These are phyloP conservation scores for Dryobates pubescens DNA, from an alignment of 2,797 vertebrate genomes.

Conservation along the genomic window DNA sequence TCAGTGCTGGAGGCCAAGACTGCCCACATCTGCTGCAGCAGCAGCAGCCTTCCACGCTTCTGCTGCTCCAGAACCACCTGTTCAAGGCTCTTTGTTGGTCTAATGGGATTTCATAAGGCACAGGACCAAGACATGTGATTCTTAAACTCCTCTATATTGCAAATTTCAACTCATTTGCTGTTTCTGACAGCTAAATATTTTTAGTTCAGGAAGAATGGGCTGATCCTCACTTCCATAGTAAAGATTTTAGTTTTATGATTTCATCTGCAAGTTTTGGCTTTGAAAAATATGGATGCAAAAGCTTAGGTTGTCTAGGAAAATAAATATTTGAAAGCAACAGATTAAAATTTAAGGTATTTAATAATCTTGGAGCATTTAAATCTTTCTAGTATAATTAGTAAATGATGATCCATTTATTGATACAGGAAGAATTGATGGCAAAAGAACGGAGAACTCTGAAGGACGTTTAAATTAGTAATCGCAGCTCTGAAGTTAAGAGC, in stretches of 20 bases:
- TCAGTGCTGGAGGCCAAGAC: background rate
- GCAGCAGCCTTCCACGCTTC: background rate
- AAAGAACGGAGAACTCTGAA: slow-evolving; percentile 19
- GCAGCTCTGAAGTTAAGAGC: slow-evolving; percentile 1
- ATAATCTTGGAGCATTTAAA: slow-evolving; percentile 30
- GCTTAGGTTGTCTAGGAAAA: slow-evolving; percentile 2
- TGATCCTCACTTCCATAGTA: background rate
- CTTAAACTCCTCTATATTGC: background rate
- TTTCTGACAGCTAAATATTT: background rate
- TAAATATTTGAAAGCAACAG: slow-evolving; percentile 46
- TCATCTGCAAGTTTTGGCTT: background rate
- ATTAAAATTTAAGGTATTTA: slow-evolving; percentile 41
- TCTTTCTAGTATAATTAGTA: slow-evolving; percentile 29
- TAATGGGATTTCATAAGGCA: background rate
- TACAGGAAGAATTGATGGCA: background rate
- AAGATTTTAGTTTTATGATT: background rate
- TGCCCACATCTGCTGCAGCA: rapidly evolving
- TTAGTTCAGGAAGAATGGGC: background rate
- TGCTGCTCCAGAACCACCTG: background rate
- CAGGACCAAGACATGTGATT: rapidly evolving
- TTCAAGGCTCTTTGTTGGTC: background rate
- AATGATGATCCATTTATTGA: slow-evolving; percentile 36
- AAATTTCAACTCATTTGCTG: background rate
- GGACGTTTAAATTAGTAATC: slow-evolving; percentile 31
- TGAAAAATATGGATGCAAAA: background rate